Percentiles rank a stretch among this genome's conserved stretches.
Evolutionary conservation across 2,113 vertebrate species (phyloP).

Genomic region (Sturnira hondurensis): DNA sequence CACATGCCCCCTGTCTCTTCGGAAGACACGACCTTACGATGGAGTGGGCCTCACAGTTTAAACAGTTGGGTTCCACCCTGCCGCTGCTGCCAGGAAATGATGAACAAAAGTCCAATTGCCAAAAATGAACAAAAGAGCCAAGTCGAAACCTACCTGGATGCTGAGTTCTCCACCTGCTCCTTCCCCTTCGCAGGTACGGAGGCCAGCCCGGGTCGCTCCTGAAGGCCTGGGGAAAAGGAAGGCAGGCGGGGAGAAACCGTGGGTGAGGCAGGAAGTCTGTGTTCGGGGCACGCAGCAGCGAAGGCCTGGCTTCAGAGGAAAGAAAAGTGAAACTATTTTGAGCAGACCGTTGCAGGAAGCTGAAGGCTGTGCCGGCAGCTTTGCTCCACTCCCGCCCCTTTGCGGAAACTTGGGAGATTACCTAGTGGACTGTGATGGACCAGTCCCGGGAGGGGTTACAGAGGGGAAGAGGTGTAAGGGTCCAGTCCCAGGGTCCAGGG

Average conservation of each 20-base stretch:
- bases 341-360: background rate
- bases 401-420: background rate
- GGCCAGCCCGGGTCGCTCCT: fast-evolving
- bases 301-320: background rate
- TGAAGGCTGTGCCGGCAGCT: background rate
- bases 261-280: background rate
- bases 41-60: background rate
- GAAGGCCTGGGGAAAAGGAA: background rate
- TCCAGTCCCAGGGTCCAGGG: too few relatives aligned
- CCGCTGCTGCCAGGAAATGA: background rate
- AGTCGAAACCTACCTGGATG: background rate
- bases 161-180: background rate
- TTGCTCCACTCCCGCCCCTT: background rate
- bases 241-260: background rate
- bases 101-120: background rate
- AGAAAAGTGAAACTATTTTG: conserved; percentile 45
- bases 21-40: background rate
- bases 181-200: background rate
- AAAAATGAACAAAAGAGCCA: background rate
- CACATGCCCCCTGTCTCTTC: background rate
- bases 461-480: too few relatives aligned
- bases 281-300: fast-evolving
- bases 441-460: background rate
- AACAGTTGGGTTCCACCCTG: background rate
- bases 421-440: too few relatives aligned